Percentiles rank a stretch among this genome's conserved stretches.
phyloP scores from a whole-genome alignment of 2,888 invertebrate genomes.

The Pterostichus niger region DNA sequence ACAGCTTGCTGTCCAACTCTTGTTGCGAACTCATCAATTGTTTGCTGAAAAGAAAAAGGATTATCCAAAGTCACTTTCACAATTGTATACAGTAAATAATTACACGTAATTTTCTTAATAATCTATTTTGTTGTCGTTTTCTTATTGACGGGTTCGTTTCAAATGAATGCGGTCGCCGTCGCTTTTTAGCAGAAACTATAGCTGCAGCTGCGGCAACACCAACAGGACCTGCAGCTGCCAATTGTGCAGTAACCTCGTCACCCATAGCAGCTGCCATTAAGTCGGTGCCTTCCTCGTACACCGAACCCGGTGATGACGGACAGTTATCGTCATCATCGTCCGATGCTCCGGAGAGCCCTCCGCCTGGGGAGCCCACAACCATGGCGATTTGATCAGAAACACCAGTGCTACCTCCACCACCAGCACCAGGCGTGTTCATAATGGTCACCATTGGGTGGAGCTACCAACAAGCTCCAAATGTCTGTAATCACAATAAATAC shows the following conservation, averaged over 20 bases:
- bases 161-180: slow-evolving; percentile 96
- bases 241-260: slow-evolving; percentile 97
- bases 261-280: slow-evolving; percentile 91
- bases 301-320: slow-evolving; percentile 88
- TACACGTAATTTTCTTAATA: slow-evolving; percentile 91
- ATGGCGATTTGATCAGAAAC: slow-evolving; percentile 85
- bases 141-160: slow-evolving; percentile 98
- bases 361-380: slow-evolving; percentile 77
- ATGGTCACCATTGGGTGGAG: slow-evolving; percentile 73
- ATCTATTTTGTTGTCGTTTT: slow-evolving; percentile 96
- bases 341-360: slow-evolving; percentile 79
- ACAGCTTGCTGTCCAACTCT: slow-evolving; percentile 98
- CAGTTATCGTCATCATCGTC: slow-evolving; percentile 91
- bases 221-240: slow-evolving; percentile 97
- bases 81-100: slow-evolving; percentile 71
- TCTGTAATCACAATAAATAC: slow-evolving; percentile 28
- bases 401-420: slow-evolving; percentile 68
- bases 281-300: slow-evolving; percentile 89
- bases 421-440: slow-evolving; percentile 70
- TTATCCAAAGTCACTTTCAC: slow-evolving; percentile 18
- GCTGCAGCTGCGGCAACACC: slow-evolving; percentile 98
- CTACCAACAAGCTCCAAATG: slow-evolving; percentile 63
- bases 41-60: slow-evolving; percentile 81
- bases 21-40: slow-evolving; percentile 97
- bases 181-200: slow-evolving; percentile 96